Evolutionary conservation across 2,888 invertebrate species (phyloP).

Genomic region (Exocentrus adspersus): DNA sequence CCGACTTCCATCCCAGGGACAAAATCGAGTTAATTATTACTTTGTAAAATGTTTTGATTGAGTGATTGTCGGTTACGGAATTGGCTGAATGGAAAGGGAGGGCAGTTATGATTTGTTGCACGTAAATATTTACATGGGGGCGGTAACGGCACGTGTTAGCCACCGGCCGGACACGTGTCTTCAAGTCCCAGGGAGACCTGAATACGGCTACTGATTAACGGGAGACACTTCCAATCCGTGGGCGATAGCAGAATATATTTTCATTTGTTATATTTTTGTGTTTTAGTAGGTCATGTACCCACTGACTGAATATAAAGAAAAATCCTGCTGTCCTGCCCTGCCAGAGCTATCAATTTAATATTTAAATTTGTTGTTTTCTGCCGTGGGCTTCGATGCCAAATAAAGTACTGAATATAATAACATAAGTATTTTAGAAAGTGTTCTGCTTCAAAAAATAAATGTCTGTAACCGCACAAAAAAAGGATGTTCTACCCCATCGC

Average conservation of each 20-base stretch:
- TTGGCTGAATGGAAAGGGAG: conserved; percentile 46
- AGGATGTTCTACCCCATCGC: conserved; percentile 49
- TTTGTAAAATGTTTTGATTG: conserved; percentile 47
- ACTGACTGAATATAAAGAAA: too few relatives aligned
- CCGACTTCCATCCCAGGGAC: not conserved
- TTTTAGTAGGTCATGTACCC: too few relatives aligned
- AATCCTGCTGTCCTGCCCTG: too few relatives aligned
- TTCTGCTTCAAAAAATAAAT: too few relatives aligned
- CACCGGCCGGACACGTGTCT: conserved; percentile 24
- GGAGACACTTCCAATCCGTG: conserved; percentile 27
- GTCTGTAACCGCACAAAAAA: too few relatives aligned
- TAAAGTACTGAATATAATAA: too few relatives aligned
- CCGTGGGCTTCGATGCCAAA: too few relatives aligned
- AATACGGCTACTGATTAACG: conserved; percentile 38
- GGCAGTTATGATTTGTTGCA: conserved; percentile 43
- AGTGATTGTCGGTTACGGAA: conserved; percentile 44
- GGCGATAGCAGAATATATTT: too few relatives aligned
- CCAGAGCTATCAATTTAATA: too few relatives aligned
- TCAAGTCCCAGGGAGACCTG: conserved; percentile 12
- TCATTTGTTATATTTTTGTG: conserved; percentile 14
- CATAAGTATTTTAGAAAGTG: too few relatives aligned
- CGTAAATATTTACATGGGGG: conserved; percentile 48
- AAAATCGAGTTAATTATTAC: conserved; percentile 21
- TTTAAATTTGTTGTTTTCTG: too few relatives aligned
- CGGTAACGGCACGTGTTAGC: conserved; percentile 30